Base-by-base conservation (phyloP, 2,113 vertebrate species). In the Synchiropus splendidus region DNA sequence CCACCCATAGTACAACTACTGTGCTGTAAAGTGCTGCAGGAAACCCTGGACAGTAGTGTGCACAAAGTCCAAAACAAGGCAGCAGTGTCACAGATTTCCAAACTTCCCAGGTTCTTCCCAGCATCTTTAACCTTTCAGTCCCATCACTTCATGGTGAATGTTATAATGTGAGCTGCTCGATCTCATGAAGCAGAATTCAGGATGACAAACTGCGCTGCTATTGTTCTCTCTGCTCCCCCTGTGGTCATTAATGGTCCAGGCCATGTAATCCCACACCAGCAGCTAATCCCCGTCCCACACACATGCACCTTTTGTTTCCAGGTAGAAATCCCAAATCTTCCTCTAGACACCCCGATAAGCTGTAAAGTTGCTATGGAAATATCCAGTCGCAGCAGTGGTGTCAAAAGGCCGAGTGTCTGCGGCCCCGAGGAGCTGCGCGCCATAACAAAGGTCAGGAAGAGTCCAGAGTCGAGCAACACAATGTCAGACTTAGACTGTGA, bases 191-290 rank as follows among this genome's bases (percentile, higher is more conserved):
- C 4, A 8, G 8, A 27, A 27, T 27, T 5, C 21, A 27, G 21
- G 21, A 8, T 27, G 21, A 27, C 4, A 27, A 27, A 27, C 4
- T 8, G 21, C 21, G 8, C 21, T 5, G 21, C 21, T 27, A 27
- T 27, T 27, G 21, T 27, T 27, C 4, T 8, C 21, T 27, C 4
- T 27, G 21, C 21, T 27, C 21, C 46, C 36, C 9, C 2, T 62
- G 65, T 67, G 61, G 66, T 69, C 66, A 46, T 45, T 44, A 13
- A 39, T 43, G 39, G 44, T 54, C 43, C 64, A 60, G 63, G 68
- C 34, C 36, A 10, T 56, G 46, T 76, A 67, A 76, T 70, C 61
- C 50, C 31, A 66, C 51, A 63, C 45, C 36, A 14, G 27, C 16
- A 31, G 18, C 18, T 53, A 43, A 70, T 3, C 46, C 38, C 50